These are phyloP conservation scores for Saxicola maurus DNA, from an alignment of 2,797 vertebrate species.

Conservation along the genomic window DNA sequence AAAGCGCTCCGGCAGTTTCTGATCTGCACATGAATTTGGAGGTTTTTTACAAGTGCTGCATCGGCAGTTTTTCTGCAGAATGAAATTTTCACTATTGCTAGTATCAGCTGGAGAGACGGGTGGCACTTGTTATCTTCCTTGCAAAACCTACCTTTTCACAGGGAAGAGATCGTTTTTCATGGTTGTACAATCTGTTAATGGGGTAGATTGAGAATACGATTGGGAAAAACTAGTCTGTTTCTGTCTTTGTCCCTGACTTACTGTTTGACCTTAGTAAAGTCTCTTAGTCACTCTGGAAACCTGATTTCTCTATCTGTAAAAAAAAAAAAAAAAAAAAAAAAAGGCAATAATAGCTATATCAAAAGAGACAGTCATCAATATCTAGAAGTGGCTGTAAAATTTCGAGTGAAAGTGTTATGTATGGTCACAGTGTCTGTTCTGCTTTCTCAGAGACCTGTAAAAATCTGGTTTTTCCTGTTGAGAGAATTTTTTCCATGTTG, in stretches of 20 bases:
- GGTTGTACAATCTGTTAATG: background rate
- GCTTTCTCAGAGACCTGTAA: background rate
- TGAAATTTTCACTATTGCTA: slow-evolving; percentile 42
- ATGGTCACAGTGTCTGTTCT: background rate
- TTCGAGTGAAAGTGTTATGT: background rate
- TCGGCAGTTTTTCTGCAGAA: slow-evolving; percentile 40
- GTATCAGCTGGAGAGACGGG: slow-evolving; percentile 37
- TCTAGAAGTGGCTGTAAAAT: background rate
- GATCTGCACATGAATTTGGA: slow-evolving; percentile 36
- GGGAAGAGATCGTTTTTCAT: background rate
- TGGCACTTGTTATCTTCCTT: slow-evolving; percentile 31
- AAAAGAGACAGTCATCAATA: background rate
- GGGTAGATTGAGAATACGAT: background rate
- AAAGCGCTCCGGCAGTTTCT: background rate
- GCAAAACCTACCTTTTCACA: slow-evolving; percentile 14
- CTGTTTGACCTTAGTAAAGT: background rate
- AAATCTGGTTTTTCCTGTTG: background rate
- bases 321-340: background rate
- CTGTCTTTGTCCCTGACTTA: background rate
- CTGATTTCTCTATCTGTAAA: background rate
- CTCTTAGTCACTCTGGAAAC: background rate
- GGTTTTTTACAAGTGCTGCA: slow-evolving; percentile 35
- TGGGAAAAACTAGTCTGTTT: background rate
- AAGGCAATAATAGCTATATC: background rate
- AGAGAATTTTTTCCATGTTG: slow-evolving; percentile 16